phyloP scores from a whole-genome alignment of 1,140 invertebrate genomes.

The Eubasilissa regina region DNA sequence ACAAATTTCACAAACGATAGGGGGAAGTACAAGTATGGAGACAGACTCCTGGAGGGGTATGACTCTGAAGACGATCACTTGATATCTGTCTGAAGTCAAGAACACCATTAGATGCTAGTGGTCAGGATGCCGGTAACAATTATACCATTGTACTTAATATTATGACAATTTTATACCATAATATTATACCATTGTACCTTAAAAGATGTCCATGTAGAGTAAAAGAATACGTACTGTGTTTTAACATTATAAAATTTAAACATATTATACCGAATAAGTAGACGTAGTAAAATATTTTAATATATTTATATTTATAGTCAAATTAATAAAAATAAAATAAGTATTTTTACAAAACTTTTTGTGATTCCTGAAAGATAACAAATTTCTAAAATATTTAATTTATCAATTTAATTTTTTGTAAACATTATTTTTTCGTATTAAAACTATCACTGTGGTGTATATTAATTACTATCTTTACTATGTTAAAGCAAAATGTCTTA shows the following conservation, averaged over 20 bases:
- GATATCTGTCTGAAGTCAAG: not conserved
- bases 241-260: not conserved
- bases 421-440: too few species aligned
- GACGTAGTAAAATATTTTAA: constrained; percentile 14
- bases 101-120: not conserved
- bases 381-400: not conserved
- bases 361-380: not conserved
- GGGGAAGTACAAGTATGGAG: constrained; percentile 55
- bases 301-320: not conserved
- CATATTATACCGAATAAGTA: not conserved
- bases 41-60: constrained; percentile 42
- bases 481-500: too few species aligned
- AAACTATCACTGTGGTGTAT: too few species aligned
- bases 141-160: constrained; percentile 9
- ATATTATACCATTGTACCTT: too few species aligned
- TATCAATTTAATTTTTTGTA: too few species aligned
- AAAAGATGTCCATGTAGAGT: not conserved
- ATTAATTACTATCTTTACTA: too few species aligned
- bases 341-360: not conserved
- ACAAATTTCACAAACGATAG: constrained; percentile 31
- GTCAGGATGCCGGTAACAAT: not conserved
- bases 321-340: not conserved
- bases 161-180: too few species aligned
- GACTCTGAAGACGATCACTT: not conserved
- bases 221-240: not conserved